Percentiles rank a stretch among this genome's conserved stretches.
phyloP scores from a whole-genome alignment of 2,888 invertebrate genomes.

The Bombylius major region DNA sequence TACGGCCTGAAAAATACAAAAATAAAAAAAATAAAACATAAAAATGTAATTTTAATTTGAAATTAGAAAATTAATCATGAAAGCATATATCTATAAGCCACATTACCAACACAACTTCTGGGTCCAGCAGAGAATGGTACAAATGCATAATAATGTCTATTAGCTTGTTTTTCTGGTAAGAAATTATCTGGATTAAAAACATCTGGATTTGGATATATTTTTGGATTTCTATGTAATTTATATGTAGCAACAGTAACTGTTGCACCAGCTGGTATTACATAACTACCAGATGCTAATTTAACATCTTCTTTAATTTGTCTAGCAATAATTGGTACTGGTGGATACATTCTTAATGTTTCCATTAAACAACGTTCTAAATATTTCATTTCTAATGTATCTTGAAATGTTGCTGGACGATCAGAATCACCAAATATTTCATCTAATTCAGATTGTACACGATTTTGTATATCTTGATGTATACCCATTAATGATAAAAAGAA shows the following conservation, averaged over 20 bases:
- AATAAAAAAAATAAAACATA: background rate
- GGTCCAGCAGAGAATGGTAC: constrained; percentile 76
- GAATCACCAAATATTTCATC: constrained; percentile 64
- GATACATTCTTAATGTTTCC: constrained; percentile 68
- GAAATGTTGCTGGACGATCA: constrained; percentile 62
- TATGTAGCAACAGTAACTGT: constrained; percentile 55
- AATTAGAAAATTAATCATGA: constrained; percentile 4
- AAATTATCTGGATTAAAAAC: constrained; percentile 77
- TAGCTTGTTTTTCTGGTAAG: constrained; percentile 62
- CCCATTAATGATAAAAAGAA: constrained; percentile 70
- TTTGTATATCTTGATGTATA: constrained; percentile 57
- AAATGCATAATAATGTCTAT: constrained; percentile 68
- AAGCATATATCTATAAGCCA: background rate
- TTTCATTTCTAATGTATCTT: constrained; percentile 76
- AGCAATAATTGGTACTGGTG: constrained; percentile 66
- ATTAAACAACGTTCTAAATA: constrained; percentile 68
- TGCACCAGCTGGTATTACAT: constrained; percentile 54
- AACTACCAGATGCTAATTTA: constrained; percentile 52
- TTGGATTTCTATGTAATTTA: constrained; percentile 55
- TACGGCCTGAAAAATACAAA: constrained; percentile 46
- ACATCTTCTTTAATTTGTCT: constrained; percentile 59
- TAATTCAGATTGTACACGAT: constrained; percentile 59
- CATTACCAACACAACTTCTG: constrained; percentile 59
- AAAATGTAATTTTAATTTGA: background rate
- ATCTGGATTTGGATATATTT: constrained; percentile 63